Percentiles rank a stretch among this genome's conserved stretches.
Evolutionary conservation across 2,888 invertebrate genomes (phyloP).

Genomic region (Pimpla rufipes): DNA sequence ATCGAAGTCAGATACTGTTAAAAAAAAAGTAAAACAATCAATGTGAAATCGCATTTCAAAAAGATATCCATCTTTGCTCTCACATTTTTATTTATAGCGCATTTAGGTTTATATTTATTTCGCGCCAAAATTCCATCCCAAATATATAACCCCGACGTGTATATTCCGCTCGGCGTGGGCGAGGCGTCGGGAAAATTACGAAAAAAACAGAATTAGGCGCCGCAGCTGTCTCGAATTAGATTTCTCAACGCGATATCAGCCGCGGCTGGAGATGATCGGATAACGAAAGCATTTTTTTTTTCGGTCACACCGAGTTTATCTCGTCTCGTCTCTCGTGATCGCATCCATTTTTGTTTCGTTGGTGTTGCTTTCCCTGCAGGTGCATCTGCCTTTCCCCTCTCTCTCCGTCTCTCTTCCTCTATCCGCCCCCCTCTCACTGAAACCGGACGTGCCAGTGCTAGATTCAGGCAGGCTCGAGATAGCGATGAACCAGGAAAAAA

Average conservation of each 20-base stretch:
- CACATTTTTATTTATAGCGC: neutral
- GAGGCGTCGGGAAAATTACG: neutral
- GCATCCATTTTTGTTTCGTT: neutral
- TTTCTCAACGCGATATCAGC: constrained; percentile 21
- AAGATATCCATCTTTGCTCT: neutral
- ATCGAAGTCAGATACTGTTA: neutral
- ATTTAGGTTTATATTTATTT: neutral
- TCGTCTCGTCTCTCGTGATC: neutral
- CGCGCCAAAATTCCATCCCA: neutral
- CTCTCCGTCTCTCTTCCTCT: neutral
- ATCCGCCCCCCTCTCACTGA: too few species aligned
- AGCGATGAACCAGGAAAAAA: constrained; percentile 5
- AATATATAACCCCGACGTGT: neutral
- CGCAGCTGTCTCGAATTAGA: constrained; percentile 30
- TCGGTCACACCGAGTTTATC: neutral
- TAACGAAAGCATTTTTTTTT: neutral
- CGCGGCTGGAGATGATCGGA: neutral
- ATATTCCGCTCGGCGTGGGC: neutral
- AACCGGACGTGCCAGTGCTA: too few species aligned
- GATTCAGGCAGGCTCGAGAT: constrained; percentile 15
- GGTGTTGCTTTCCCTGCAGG: neutral
- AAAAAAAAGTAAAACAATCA: neutral
- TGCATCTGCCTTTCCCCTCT: neutral
- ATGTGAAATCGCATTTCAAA: neutral
- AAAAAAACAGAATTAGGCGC: constrained; percentile 18